Conservation (phyloP, 1,140 invertebrate species). For the Steinernema feltiae region DNA sequence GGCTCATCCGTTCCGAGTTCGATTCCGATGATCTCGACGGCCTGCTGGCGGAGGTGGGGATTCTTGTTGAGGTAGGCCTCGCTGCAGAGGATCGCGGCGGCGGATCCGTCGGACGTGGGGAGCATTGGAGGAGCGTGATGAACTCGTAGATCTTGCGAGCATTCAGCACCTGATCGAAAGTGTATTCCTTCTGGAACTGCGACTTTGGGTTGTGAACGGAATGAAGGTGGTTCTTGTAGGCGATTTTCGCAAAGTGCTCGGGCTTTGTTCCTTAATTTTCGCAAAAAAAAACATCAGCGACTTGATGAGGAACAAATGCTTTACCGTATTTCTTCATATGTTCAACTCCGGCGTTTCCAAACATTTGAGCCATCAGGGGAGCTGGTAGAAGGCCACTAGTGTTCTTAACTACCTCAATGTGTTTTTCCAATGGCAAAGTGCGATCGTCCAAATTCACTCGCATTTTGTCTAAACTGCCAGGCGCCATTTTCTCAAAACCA, state of each 20-base stretch:
- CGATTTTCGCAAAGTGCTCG: slow-evolving; percentile 92
- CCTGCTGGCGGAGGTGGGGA: slow-evolving; percentile 72
- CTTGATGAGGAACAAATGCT: neutral
- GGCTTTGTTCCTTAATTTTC: slow-evolving; percentile 71
- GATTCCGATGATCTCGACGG: slow-evolving; percentile 84
- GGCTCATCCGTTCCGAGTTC: slow-evolving; percentile 88
- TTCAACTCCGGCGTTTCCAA: slow-evolving; percentile 89
- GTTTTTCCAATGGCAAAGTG: slow-evolving; percentile 86
- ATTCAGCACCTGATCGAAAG: slow-evolving; percentile 78
- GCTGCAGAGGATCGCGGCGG: slow-evolving; percentile 79
- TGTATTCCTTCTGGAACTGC: slow-evolving; percentile 82
- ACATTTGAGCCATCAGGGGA: slow-evolving; percentile 86
- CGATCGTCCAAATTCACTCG: slow-evolving; percentile 63
- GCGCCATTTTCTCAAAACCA: slow-evolving; percentile 97
- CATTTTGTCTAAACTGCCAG: slow-evolving; percentile 76
- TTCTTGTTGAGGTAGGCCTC: slow-evolving; percentile 75
- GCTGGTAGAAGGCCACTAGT: slow-evolving; percentile 70
- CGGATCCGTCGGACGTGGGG: slow-evolving; percentile 92
- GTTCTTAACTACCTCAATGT: slow-evolving; percentile 78
- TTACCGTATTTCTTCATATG: slow-evolving; percentile 89
- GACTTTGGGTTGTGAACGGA: slow-evolving; percentile 90
- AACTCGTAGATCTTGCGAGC: slow-evolving; percentile 79
- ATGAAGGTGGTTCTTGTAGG: slow-evolving; percentile 93
- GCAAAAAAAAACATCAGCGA: neutral
- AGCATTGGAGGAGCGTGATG: slow-evolving; percentile 85